phyloP scores from a whole-genome alignment of 2,113 vertebrate species.

The Rhinopithecus roxellana region DNA sequence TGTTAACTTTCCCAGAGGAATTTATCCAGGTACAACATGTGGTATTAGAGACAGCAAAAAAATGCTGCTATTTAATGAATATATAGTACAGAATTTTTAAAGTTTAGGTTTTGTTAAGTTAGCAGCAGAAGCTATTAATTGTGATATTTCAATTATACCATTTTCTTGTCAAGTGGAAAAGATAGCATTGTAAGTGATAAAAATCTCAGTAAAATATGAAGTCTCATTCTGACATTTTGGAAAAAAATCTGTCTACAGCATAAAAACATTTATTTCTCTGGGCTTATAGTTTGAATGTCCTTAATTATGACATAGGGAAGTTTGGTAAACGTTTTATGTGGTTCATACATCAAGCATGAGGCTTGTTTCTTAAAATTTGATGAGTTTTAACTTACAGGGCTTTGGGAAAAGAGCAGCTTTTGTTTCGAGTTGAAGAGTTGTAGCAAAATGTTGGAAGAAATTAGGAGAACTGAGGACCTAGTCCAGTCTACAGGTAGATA shows the following conservation, averaged over 20 bases:
- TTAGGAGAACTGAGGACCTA: neutral
- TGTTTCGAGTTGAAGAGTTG: neutral
- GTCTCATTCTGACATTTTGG: neutral
- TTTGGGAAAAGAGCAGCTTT: neutral
- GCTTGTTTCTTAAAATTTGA: neutral
- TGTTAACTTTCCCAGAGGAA: neutral
- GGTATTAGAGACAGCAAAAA: neutral
- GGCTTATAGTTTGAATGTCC: neutral
- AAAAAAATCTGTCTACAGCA: neutral
- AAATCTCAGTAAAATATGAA: neutral
- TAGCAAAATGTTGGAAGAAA: neutral
- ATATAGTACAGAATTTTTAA: neutral
- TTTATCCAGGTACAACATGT: neutral
- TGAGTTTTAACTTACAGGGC: neutral
- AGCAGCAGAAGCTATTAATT: neutral
- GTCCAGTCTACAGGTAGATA: neutral
- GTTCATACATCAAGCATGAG: neutral
- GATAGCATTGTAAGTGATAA: neutral
- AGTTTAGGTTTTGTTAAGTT: neutral
- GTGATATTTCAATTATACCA: neutral
- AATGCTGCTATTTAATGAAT: neutral
- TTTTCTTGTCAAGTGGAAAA: neutral
- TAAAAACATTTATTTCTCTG: neutral
- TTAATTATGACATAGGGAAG: neutral
- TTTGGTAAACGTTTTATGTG: neutral